Evolutionary conservation across 2,797 vertebrate species (phyloP).

Genomic region (Artibeus jamaicensis): DNA sequence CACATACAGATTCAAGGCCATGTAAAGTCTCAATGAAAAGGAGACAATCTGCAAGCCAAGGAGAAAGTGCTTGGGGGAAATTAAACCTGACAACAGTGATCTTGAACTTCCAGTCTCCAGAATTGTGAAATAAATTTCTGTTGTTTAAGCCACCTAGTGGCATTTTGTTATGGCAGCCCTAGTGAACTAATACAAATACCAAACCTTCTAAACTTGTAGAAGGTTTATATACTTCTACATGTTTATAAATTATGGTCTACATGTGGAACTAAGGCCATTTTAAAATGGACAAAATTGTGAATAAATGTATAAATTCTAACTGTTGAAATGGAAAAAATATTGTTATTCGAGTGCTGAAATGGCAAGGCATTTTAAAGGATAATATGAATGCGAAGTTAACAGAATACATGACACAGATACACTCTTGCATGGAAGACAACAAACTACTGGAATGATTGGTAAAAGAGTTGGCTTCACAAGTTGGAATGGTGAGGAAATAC

Average conservation of each 20-base stretch:
- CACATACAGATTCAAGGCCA: neutral
- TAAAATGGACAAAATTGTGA: neutral
- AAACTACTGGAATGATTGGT: neutral
- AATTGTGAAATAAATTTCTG: neutral
- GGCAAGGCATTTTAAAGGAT: neutral
- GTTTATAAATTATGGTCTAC: neutral
- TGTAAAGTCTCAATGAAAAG: neutral
- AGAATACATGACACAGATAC: neutral
- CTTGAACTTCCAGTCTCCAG: neutral
- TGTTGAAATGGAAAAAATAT: slow-evolving; percentile 5
- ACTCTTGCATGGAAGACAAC: neutral
- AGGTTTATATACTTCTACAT: neutral
- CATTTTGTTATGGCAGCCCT: neutral
- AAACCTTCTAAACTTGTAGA: neutral
- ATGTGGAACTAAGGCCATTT: neutral
- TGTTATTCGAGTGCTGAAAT: slow-evolving; percentile 22
- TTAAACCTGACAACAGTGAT: neutral
- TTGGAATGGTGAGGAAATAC: neutral
- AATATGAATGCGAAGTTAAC: neutral
- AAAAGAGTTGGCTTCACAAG: neutral
- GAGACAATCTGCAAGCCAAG: neutral
- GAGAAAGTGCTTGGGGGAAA: neutral
- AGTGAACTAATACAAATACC: neutral
- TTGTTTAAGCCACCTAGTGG: neutral
- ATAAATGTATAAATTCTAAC: slow-evolving; percentile 18